phyloP scores from a whole-genome alignment of 2,113 vertebrate genomes.

The Gracilinanus agilis region DNA sequence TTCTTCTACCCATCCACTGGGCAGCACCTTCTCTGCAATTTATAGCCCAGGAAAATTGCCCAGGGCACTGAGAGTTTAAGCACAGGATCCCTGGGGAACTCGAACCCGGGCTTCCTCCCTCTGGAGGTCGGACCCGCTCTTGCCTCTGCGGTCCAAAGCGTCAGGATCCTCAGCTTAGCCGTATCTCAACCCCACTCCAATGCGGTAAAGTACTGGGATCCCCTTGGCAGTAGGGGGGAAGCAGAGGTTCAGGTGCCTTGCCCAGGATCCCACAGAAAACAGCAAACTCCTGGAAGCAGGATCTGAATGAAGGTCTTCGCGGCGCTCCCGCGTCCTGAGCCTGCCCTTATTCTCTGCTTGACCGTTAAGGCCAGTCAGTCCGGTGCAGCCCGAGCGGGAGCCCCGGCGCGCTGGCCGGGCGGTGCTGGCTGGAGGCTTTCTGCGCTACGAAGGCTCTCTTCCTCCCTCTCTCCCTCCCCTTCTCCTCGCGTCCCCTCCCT shows the following conservation, averaged over 20 bases:
- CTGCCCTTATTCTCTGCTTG: not conserved
- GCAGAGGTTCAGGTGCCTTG: not conserved
- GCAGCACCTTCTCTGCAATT: not conserved
- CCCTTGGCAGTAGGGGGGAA: not conserved
- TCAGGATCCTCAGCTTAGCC: not conserved
- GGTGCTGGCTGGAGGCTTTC: not conserved
- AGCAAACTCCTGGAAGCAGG: not conserved
- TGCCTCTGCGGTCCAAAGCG: not conserved
- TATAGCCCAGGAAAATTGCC: not conserved
- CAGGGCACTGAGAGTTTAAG: not conserved
- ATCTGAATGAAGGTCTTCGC: not conserved
- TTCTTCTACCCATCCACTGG: not conserved
- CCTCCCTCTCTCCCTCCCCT: constrained; percentile 41
- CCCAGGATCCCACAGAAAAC: not conserved
- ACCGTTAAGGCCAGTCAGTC: not conserved
- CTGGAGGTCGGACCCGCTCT: not conserved
- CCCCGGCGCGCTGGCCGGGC: too few species aligned
- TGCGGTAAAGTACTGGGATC: too few species aligned
- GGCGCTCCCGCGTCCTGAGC: not conserved
- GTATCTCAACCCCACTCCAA: not conserved
- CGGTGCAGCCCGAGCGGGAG: too few species aligned
- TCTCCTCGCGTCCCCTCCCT: constrained; percentile 20
- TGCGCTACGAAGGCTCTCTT: not conserved
- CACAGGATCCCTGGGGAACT: not conserved
- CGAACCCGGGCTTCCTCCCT: not conserved